phyloP scores from a whole-genome alignment of 1,140 invertebrate genomes.

The Aphis craccivora region DNA sequence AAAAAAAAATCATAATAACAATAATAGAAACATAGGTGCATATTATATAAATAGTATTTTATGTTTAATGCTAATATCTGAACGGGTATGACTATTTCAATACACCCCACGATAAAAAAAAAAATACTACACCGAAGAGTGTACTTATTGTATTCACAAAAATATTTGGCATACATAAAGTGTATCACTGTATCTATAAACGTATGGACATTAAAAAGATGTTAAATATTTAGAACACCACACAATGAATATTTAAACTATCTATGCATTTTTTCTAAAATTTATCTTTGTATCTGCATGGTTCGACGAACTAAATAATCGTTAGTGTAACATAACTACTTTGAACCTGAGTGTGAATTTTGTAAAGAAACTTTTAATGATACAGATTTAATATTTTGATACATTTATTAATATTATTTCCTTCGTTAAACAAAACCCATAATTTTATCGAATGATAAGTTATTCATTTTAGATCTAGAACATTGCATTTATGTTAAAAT shows the following conservation, averaged over 20 bases:
- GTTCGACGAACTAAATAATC: background rate
- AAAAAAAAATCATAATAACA: background rate
- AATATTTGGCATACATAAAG: background rate
- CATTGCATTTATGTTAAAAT: background rate
- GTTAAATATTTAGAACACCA: background rate
- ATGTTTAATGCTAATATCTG: background rate
- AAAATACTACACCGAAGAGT: background rate
- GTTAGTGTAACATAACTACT: background rate
- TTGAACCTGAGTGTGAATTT: background rate
- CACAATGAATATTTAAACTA: background rate
- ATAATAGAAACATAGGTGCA: background rate
- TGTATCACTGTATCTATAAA: background rate
- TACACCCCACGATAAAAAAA: background rate
- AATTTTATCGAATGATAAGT: background rate
- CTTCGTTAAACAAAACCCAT: background rate
- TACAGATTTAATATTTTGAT: background rate
- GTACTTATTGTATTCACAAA: background rate
- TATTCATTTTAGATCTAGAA: background rate
- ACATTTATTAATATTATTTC: background rate
- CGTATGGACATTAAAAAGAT: background rate
- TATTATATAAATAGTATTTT: too few relatives aligned
- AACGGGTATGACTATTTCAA: background rate
- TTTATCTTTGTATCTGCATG: background rate
- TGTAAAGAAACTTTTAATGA: slow-evolving; percentile 7
- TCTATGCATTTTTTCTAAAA: too few relatives aligned